Percentiles rank a stretch among this genome's conserved stretches.
These are phyloP conservation scores for Gymnothorax javanicus DNA, from an alignment of 2,797 vertebrate species.

Conservation along the genomic window DNA sequence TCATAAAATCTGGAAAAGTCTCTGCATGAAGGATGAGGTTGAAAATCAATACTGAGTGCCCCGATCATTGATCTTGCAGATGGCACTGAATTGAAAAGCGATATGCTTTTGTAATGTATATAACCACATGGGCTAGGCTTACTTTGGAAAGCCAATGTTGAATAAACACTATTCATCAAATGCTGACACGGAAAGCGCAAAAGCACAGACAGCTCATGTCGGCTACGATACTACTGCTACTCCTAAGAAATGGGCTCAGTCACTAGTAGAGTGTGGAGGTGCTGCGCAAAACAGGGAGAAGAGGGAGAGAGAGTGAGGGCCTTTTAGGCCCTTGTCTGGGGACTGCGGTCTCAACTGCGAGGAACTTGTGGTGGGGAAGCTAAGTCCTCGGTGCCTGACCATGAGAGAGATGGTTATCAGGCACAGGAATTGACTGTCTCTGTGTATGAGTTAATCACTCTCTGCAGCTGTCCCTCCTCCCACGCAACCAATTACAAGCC, in stretches of 20 bases:
- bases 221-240: background rate
- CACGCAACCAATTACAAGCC: conserved; percentile 9
- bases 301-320: background rate
- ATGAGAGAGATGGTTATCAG: background rate
- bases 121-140: no score
- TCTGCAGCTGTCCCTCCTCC: background rate
- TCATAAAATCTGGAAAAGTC: no score
- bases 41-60: no score
- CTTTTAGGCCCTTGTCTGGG: background rate
- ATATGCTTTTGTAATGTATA: no score
- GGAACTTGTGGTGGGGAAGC: background rate
- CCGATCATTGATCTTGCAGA: no score
- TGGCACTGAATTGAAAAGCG: no score
- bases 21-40: no score
- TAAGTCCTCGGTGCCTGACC: background rate
- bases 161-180: no score
- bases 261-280: background rate
- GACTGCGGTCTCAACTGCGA: background rate
- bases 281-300: background rate
- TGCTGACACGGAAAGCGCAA: background rate
- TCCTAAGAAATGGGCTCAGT: background rate
- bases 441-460: background rate
- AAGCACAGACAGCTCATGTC: background rate
- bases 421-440: background rate
- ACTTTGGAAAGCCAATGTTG: no score